phyloP scores from a whole-genome alignment of 1,140 invertebrate species.

The Geopemphigus sp. region DNA sequence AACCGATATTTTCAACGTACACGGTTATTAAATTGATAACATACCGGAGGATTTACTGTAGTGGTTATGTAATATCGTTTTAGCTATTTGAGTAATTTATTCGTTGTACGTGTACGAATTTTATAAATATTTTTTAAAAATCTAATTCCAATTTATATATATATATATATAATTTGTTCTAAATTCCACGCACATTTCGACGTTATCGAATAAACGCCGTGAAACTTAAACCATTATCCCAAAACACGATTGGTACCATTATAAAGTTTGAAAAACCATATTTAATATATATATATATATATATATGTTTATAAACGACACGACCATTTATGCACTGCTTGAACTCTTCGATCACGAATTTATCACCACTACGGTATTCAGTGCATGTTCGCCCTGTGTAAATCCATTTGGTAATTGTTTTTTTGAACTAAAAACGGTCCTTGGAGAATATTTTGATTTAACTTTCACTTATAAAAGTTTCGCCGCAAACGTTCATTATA shows the following conservation, averaged over 20 bases:
- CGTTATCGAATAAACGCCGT: not conserved
- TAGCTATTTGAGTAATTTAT: too few species aligned
- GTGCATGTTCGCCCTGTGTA: conserved; percentile 7
- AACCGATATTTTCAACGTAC: too few species aligned
- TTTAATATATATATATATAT: not conserved
- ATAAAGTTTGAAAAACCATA: conserved; percentile 8
- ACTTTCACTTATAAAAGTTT: conserved; percentile 26
- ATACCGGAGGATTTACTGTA: too few species aligned
- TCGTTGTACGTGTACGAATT: too few species aligned
- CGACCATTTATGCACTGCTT: conserved; percentile 11
- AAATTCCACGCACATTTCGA: not conserved
- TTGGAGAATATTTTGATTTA: conserved; percentile 28
- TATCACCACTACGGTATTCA: conserved; percentile 26
- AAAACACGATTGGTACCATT: not conserved
- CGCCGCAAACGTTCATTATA: not conserved
- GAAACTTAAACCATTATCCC: conserved; percentile 28
- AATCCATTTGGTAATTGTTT: conserved; percentile 30
- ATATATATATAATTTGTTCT: too few species aligned
- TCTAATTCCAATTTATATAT: too few species aligned
- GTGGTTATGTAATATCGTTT: too few species aligned
- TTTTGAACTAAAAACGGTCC: conserved; percentile 32
- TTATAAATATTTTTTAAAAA: too few species aligned
- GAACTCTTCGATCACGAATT: conserved; percentile 36
- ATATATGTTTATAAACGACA: conserved; percentile 4
- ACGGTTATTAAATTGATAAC: too few species aligned